These are phyloP conservation scores for Alviniconcha marisindica DNA, from an alignment of 1,140 invertebrate genomes.

Conservation along the genomic window DNA sequence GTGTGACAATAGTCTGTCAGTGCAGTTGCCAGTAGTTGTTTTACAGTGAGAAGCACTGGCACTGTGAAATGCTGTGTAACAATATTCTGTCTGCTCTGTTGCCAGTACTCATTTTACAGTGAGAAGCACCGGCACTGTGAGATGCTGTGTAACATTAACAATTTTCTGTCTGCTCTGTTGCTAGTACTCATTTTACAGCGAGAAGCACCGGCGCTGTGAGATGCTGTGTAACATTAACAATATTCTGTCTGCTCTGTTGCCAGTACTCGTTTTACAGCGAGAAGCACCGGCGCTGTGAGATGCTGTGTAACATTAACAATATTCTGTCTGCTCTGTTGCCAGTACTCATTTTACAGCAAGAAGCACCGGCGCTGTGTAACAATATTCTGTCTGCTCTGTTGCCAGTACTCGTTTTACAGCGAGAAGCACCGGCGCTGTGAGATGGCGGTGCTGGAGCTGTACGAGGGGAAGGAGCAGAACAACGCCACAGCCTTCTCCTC, in stretches of 20 bases:
- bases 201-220: constrained; percentile 94
- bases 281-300: constrained; percentile 92
- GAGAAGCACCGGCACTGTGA: background rate
- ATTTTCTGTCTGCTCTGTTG: background rate
- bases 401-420: constrained; percentile 79
- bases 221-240: no score
- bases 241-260: background rate
- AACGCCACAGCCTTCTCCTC: constrained; percentile 92
- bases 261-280: constrained; percentile 82
- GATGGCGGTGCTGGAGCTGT: constrained; percentile 94
- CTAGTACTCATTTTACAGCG: constrained; percentile 80
- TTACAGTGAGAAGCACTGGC: background rate
- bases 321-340: background rate
- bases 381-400: background rate
- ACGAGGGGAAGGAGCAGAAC: constrained; percentile 92
- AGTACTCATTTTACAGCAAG: constrained; percentile 82
- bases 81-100: background rate
- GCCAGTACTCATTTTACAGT: background rate
- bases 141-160: background rate
- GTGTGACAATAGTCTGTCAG: no score
- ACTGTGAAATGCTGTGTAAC: background rate
- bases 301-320: no score
- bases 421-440: constrained; percentile 95
- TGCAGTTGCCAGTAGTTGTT: background rate
- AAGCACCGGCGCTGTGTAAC: constrained; percentile 93